These are phyloP conservation scores for Geophilus truncorum DNA, from an alignment of 2,888 invertebrate genomes.

Conservation along the genomic window DNA sequence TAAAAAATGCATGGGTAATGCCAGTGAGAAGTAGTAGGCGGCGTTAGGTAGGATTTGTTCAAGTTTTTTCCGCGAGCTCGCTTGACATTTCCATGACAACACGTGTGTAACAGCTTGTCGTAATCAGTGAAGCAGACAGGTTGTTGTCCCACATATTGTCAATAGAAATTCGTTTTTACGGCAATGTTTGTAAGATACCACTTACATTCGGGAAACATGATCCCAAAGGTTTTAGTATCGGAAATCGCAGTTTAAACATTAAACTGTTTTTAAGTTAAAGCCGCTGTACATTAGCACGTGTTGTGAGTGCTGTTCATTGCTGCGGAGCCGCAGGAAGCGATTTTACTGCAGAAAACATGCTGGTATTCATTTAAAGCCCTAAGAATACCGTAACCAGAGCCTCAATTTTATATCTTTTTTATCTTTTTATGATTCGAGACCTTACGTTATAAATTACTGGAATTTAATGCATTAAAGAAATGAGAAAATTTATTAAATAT, in stretches of 20 bases:
- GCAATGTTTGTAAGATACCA: not conserved
- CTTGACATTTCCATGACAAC: not conserved
- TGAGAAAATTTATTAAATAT: not conserved
- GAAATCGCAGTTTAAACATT: not conserved
- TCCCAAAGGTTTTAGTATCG: not conserved
- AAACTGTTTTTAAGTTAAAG: too few species aligned
- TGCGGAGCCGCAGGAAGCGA: too few species aligned
- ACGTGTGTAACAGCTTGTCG: not conserved
- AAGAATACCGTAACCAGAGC: too few species aligned
- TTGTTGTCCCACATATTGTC: not conserved
- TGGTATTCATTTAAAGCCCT: too few species aligned
- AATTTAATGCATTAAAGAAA: too few species aligned
- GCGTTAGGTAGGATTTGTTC: not conserved
- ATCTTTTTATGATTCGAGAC: too few species aligned
- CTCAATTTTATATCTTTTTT: too few species aligned
- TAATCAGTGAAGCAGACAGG: slow-evolving; percentile 7
- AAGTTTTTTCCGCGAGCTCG: not conserved
- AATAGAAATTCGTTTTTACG: not conserved
- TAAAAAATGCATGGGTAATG: not conserved
- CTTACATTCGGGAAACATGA: not conserved
- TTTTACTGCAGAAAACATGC: too few species aligned
- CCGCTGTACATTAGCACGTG: too few species aligned
- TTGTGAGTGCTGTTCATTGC: too few species aligned
- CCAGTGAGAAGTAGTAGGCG: not conserved
- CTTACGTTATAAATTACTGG: too few species aligned